Evolutionary conservation across 2,888 invertebrate genomes (phyloP).

Genomic region (Rhamnusium bicolor): DNA sequence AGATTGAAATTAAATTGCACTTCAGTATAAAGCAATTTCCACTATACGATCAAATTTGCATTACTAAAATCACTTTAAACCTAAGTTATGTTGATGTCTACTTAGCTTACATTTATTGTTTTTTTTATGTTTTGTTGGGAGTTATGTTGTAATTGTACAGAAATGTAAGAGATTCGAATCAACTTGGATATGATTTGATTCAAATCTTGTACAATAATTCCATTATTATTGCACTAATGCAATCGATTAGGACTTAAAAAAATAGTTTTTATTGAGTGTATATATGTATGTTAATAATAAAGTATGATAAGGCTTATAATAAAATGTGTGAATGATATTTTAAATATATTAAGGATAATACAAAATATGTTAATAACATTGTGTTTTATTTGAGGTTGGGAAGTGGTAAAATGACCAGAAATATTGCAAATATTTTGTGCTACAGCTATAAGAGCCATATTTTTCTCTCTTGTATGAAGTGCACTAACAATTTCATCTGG

Average conservation of each 20-base stretch:
- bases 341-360: slow-evolving; percentile 63
- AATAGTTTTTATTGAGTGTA: slow-evolving; percentile 62
- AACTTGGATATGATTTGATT: slow-evolving; percentile 20
- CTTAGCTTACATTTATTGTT: slow-evolving; percentile 26
- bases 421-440: too few species aligned
- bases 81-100: slow-evolving; percentile 7
- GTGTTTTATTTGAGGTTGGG: slow-evolving; percentile 33
- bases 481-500: too few species aligned
- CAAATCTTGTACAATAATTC: slow-evolving; percentile 41
- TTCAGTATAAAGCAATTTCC: not conserved
- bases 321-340: slow-evolving; percentile 65
- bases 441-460: too few species aligned
- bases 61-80: not conserved
- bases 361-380: slow-evolving; percentile 54
- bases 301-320: slow-evolving; percentile 61
- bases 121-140: slow-evolving; percentile 28
- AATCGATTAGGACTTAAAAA: slow-evolving; percentile 60
- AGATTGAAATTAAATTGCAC: too few species aligned
- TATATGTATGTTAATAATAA: slow-evolving; percentile 64
- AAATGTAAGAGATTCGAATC: slow-evolving; percentile 51
- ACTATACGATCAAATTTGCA: not conserved
- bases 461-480: too few species aligned
- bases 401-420: too few species aligned
- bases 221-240: slow-evolving; percentile 53
- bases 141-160: slow-evolving; percentile 47